Base-by-base conservation (phyloP, 2,113 vertebrate genomes). In the Delphinus delphis region DNA sequence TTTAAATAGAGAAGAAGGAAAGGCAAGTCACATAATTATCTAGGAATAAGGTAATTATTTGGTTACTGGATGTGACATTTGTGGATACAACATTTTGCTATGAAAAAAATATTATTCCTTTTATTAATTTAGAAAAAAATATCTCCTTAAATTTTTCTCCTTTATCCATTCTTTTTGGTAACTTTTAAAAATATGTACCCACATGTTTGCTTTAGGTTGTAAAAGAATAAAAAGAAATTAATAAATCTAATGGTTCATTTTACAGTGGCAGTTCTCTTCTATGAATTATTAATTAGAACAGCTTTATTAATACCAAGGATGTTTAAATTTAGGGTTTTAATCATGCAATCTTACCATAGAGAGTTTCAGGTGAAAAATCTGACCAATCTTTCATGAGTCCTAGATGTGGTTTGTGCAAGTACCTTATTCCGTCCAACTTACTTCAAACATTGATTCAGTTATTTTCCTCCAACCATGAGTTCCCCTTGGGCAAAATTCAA, bases 401-500 rank as follows among this genome's bases (percentile, higher is more conserved):
- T 79, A 88, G 26, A 60, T 38, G 7, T 84, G 28, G 5, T 84
- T 76, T 76, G 11, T 93, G 8, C 5, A 88, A 79, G 4, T 67
- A 62, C 25, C 55, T 84, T 86, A 53, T 82, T 91, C 44, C 23
- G 92, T 92, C 25, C 62, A 90, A 83, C 2, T 60, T 88, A 55
- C 1, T 92, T 31, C 36, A 82, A 88, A 96, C 93, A 73, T 25
- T 25, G 93, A 60, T 88, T 74, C 67, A 47, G 33, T 62, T 91
- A 44, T 55, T 95, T 95, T 92, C 65, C 58, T 86, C 47, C 33
- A 96, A 91, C 18, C 60, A 60, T 85, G 50, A 67, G n/a, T 83
- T 89, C n/a, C 20, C 47, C 9, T 68, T 91, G 31, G 26, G 12
- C 3, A 93, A 67, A 93, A 95, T 93, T 96, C 58, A 96, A 88